A percentile compares a stretch with the other conserved stretches of the same genome.
These are phyloP conservation scores for Sebastes minor DNA, from an alignment of 2,797 vertebrate species.

Conservation along the genomic window DNA sequence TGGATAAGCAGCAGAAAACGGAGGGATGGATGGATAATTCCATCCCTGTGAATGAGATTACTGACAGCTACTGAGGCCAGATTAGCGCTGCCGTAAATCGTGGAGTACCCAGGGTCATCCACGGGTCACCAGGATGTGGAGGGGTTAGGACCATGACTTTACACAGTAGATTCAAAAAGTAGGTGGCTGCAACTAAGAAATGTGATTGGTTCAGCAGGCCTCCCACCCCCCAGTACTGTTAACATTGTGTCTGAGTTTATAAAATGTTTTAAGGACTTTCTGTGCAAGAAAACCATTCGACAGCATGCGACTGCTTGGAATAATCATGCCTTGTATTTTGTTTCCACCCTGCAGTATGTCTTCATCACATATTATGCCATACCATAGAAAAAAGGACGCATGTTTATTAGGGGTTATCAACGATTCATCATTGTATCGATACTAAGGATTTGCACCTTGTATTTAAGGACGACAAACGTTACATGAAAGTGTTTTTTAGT, in stretches of 20 bases:
- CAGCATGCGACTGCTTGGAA: background rate
- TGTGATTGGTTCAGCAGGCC: background rate
- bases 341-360: background rate
- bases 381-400: background rate
- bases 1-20: constrained; percentile 42
- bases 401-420: too few species aligned
- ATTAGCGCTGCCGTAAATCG: constrained; percentile 64
- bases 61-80: constrained; percentile 58
- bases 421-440: too few species aligned
- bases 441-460: too few species aligned
- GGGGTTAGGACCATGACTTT: constrained; percentile 13
- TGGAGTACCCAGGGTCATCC: constrained; percentile 55
- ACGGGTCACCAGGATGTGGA: constrained; percentile 34
- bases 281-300: background rate
- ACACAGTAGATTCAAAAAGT: background rate
- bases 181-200: background rate
- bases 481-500: too few species aligned
- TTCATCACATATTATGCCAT: background rate
- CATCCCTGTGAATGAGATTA: constrained; percentile 70
- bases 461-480: too few species aligned
- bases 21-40: constrained; percentile 54
- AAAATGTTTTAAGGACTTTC: background rate
- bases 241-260: background rate
- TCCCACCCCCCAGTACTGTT: background rate
- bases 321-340: background rate